Percentiles rank a stretch among this genome's conserved stretches.
Conservation (phyloP, 2,113 vertebrate genomes). For the Python bivittatus region DNA sequence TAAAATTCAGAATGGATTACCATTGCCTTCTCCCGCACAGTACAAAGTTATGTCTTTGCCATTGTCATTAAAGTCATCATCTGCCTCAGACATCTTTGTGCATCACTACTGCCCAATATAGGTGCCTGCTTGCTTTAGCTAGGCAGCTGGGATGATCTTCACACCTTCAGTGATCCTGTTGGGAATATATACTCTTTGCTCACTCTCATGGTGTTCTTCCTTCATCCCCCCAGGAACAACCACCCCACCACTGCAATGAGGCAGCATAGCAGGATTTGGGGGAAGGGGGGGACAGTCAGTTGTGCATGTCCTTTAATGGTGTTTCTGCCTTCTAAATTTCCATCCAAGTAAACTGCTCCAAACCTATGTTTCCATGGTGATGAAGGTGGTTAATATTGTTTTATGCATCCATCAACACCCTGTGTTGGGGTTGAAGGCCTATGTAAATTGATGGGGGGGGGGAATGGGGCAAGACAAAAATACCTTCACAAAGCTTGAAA, state of each 20-base stretch:
- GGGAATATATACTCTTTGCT: background rate
- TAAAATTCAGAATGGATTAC: background rate
- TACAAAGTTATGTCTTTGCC: background rate
- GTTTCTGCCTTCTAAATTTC: conserved; percentile 35
- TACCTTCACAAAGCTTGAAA: conserved; percentile 49
- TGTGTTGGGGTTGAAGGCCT: conserved; percentile 30
- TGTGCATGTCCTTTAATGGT: background rate
- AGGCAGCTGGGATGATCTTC: background rate
- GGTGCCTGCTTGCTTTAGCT: background rate
- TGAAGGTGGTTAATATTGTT: conserved; percentile 23
- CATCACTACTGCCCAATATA: background rate
- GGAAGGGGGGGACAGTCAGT: background rate
- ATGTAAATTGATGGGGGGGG: conserved; percentile 22
- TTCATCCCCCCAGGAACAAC: background rate
- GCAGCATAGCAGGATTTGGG: background rate
- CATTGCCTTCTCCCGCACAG: background rate
- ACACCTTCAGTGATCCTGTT: background rate
- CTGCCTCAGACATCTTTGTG: background rate
- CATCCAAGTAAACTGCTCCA: conserved; percentile 31
- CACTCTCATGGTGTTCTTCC: background rate
- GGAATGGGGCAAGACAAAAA: conserved; percentile 21
- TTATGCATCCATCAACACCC: conserved; percentile 28
- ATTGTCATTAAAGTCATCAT: background rate
- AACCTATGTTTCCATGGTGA: conserved; percentile 41
- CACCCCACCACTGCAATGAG: background rate